Evolutionary conservation across 2,797 vertebrate species (phyloP).

Genomic region (Selene dorsalis): DNA sequence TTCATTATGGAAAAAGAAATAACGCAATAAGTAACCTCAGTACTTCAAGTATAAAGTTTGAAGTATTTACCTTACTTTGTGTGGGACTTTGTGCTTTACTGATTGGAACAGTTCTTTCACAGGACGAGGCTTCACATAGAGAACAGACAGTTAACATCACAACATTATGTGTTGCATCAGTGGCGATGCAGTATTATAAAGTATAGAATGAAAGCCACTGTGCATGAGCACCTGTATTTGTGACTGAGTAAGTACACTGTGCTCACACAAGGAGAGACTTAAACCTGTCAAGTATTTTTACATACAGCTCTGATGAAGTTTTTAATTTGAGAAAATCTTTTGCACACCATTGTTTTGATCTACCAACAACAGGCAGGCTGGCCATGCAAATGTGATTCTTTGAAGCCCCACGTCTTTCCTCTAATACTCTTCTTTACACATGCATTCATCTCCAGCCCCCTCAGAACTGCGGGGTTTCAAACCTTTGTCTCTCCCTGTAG

Average conservation of each 20-base stretch:
- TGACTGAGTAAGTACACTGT: background rate
- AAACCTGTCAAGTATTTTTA: background rate
- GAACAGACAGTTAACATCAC: background rate
- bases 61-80: background rate
- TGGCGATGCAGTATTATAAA: background rate
- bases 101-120: background rate
- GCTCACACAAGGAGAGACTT: background rate
- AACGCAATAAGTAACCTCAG: background rate
- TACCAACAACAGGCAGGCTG: background rate
- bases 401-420: background rate
- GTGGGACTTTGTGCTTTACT: background rate
- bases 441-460: background rate
- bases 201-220: background rate
- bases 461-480: conserved; percentile 8
- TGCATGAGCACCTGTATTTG: background rate
- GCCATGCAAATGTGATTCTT: background rate
- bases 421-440: background rate
- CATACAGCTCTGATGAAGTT: background rate
- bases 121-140: background rate
- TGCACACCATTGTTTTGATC: background rate
- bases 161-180: background rate
- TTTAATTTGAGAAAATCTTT: background rate
- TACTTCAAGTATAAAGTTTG: background rate
- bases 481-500: conserved; percentile 22
- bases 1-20: background rate